Evolutionary conservation across 2,797 vertebrate species (phyloP).

Genomic region (Rhinichthys osculus): DNA sequence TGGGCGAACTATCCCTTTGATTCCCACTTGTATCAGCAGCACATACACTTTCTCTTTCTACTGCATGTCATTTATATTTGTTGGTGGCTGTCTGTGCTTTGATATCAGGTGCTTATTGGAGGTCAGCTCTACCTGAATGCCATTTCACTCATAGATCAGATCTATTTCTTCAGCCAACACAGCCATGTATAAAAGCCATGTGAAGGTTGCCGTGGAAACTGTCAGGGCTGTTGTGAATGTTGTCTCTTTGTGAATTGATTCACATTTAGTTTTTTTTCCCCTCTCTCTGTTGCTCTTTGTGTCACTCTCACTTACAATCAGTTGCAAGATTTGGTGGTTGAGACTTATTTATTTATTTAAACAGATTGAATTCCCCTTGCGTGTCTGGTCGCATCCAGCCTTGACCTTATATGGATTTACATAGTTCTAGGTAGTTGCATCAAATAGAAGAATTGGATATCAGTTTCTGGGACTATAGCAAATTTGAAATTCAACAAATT

Average conservation of each 20-base stretch:
- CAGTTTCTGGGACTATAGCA: neutral
- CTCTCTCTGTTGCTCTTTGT: slow-evolving; percentile 37
- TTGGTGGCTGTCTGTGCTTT: slow-evolving; percentile 15
- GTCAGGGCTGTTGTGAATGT: slow-evolving; percentile 58
- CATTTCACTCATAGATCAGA: slow-evolving; percentile 58
- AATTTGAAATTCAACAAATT: slow-evolving; percentile 3
- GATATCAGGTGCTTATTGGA: slow-evolving; percentile 35
- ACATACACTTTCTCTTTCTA: neutral
- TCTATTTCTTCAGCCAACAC: slow-evolving; percentile 59
- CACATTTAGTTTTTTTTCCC: slow-evolving; percentile 43
- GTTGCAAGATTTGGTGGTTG: slow-evolving; percentile 27
- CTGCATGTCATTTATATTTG: slow-evolving; percentile 8
- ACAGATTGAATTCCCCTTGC: slow-evolving; percentile 33
- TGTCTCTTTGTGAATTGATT: slow-evolving; percentile 61
- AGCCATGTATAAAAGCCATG: slow-evolving; percentile 53
- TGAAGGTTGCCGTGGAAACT: slow-evolving; percentile 72
- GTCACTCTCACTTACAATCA: slow-evolving; percentile 36
- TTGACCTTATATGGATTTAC: slow-evolving; percentile 35
- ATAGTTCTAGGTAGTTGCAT: slow-evolving; percentile 9
- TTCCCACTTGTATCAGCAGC: neutral
- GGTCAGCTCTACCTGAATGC: slow-evolving; percentile 56
- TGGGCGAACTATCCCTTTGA: too few species aligned
- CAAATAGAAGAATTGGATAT: neutral
- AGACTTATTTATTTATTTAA: slow-evolving; percentile 23
- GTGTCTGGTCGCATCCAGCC: slow-evolving; percentile 4